A percentile compares a stretch with the other conserved stretches of the same genome.
phyloP scores from a whole-genome alignment of 2,797 vertebrate genomes.

The Sphaeramia orbicularis region DNA sequence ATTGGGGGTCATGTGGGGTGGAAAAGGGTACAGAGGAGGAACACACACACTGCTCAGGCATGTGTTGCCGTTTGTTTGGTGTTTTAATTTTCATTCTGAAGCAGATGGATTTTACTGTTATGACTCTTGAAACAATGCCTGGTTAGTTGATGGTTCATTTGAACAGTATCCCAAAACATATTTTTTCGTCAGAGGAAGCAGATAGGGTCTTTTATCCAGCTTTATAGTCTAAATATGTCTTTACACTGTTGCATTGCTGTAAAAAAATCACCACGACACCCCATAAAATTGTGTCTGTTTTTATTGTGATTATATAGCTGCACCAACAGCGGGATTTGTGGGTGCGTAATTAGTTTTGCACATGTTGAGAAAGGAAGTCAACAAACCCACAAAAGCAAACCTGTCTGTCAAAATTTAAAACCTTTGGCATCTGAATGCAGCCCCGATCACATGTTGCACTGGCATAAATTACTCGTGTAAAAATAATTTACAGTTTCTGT shows the following conservation, averaged over 20 bases:
- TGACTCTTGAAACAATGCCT: slow-evolving; percentile 14
- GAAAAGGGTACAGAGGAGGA: slow-evolving; percentile 41
- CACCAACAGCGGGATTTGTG: slow-evolving; percentile 15
- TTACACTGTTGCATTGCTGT: slow-evolving; percentile 14
- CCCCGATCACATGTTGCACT: slow-evolving; percentile 35
- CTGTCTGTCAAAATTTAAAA: slow-evolving; percentile 40
- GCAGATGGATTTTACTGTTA: slow-evolving; percentile 11
- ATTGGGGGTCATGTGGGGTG: slow-evolving; percentile 48
- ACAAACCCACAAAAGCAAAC: slow-evolving; percentile 52
- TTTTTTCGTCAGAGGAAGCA: slow-evolving; percentile 14
- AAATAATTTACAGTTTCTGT: slow-evolving; percentile 44
- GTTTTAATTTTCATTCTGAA: slow-evolving; percentile 25
- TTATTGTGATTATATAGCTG: slow-evolving; percentile 2
- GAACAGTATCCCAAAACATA: slow-evolving; percentile 17
- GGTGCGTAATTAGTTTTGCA: slow-evolving; percentile 48
- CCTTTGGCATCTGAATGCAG: slow-evolving; percentile 31
- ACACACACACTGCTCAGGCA: slow-evolving; percentile 45
- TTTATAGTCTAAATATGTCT: slow-evolving; percentile 7
- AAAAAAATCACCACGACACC: not conserved
- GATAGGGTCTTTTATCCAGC: slow-evolving; percentile 2
- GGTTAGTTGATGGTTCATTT: slow-evolving; percentile 33
- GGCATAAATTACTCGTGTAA: slow-evolving; percentile 35
- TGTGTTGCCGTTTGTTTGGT: slow-evolving; percentile 32
- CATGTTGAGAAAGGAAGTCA: slow-evolving; percentile 41
- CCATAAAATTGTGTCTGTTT: not conserved